Conservation (phyloP, 2,888 invertebrate genomes). For the Auanema freiburgensis region DNA sequence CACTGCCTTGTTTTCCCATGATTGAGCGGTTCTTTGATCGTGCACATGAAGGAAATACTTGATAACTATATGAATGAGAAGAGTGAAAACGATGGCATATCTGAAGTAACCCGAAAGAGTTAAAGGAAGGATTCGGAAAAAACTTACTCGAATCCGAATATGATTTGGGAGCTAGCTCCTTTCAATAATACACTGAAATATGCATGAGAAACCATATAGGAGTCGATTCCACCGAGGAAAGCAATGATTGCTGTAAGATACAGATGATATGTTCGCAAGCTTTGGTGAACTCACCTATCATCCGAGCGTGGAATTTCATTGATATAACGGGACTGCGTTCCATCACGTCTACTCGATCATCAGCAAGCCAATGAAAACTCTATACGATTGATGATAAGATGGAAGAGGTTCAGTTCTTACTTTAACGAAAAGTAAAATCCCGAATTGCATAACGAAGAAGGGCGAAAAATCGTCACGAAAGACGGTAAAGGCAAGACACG, state of each 20-base stretch:
- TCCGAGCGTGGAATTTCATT: conserved; percentile 87
- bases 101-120: conserved; percentile 62
- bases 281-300: conserved; percentile 72
- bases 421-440: conserved; percentile 83
- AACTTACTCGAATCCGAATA: conserved; percentile 88
- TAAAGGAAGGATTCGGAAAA: neutral
- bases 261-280: too few species aligned
- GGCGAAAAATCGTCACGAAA: conserved; percentile 80
- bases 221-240: conserved; percentile 81
- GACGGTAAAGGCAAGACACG: conserved; percentile 88
- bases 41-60: conserved; percentile 87
- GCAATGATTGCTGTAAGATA: conserved; percentile 74
- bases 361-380: conserved; percentile 99
- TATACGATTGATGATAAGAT: conserved; percentile 65
- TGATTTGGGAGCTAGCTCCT: conserved; percentile 95
- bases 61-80: conserved; percentile 77
- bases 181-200: conserved; percentile 87
- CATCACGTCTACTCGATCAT: conserved; percentile 99
- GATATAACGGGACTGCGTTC: conserved; percentile 97
- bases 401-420: neutral
- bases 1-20: conserved; percentile 99
- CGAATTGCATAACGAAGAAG: conserved; percentile 95
- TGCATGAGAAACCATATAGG: conserved; percentile 87
- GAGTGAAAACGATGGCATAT: conserved; percentile 89
- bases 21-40: conserved; percentile 80